Conservation (phyloP, 2,888 invertebrate genomes). For the Tetragnatha montana region DNA sequence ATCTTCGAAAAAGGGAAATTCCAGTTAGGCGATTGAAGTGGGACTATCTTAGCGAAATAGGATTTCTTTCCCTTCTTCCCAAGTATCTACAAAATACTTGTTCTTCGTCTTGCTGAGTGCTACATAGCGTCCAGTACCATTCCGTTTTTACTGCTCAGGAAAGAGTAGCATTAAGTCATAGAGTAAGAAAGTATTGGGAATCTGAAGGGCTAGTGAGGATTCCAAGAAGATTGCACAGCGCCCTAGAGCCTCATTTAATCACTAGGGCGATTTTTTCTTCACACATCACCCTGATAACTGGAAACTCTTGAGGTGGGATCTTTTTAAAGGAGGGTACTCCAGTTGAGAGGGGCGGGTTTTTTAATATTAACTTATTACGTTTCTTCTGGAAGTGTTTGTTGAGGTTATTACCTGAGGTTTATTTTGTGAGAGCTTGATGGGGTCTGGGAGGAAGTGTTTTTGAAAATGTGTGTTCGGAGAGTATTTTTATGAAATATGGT, state of each 20-base stretch:
- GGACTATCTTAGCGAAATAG: not conserved
- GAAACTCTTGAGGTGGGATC: slow-evolving; percentile 28
- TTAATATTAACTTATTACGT: no score
- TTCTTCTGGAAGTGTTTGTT: no score
- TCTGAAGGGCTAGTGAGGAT: slow-evolving; percentile 48
- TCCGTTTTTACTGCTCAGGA: slow-evolving; percentile 49
- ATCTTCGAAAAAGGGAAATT: not conserved
- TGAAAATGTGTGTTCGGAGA: no score
- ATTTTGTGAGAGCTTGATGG: no score
- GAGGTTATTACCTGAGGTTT: no score
- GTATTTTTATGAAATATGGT: no score
- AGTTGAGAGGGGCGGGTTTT: no score
- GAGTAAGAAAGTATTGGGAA: slow-evolving; percentile 56
- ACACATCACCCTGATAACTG: slow-evolving; percentile 36
- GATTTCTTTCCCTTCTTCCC: not conserved
- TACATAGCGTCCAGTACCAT: slow-evolving; percentile 24
- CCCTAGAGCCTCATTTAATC: slow-evolving; percentile 68
- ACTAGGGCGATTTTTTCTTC: slow-evolving; percentile 38
- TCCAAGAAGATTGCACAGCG: slow-evolving; percentile 67
- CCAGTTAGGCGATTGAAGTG: not conserved
- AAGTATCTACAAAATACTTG: slow-evolving; percentile 43
- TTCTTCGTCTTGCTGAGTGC: slow-evolving; percentile 18
- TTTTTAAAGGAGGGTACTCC: not conserved
- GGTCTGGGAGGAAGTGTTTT: no score
- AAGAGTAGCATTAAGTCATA: slow-evolving; percentile 45